A percentile compares a stretch with the other conserved stretches of the same genome.
These are phyloP conservation scores for Zeuzera pyrina DNA, from an alignment of 2,888 invertebrate species.

Conservation along the genomic window DNA sequence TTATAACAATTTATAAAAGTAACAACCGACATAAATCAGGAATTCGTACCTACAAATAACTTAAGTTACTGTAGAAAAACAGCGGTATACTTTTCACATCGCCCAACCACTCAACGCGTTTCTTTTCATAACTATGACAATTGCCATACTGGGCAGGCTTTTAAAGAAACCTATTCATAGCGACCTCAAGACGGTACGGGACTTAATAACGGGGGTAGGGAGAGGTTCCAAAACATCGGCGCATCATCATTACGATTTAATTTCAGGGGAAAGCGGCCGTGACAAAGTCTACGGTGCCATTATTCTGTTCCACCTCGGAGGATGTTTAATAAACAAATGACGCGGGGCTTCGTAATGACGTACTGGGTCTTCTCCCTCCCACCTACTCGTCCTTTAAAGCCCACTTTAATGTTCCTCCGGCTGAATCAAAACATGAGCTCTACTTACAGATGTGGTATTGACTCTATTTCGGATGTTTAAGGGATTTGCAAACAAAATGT, in stretches of 20 bases:
- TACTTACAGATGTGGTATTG: slow-evolving; percentile 29
- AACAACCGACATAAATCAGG: too few relatives aligned
- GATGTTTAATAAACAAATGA: slow-evolving; percentile 71
- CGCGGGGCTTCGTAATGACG: slow-evolving; percentile 59
- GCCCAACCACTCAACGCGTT: slow-evolving; percentile 44
- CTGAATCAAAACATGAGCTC: background rate
- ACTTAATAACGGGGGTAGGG: slow-evolving; percentile 55
- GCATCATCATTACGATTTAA: slow-evolving; percentile 70
- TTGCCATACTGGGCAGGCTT: slow-evolving; percentile 49
- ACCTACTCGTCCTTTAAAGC: slow-evolving; percentile 34
- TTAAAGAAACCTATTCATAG: slow-evolving; percentile 65
- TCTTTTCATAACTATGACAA: slow-evolving; percentile 62
- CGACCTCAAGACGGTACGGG: slow-evolving; percentile 59
- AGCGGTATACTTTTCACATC: slow-evolving; percentile 25
- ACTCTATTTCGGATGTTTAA: slow-evolving; percentile 16
- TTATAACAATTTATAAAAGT: too few relatives aligned
- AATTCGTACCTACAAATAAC: too few relatives aligned
- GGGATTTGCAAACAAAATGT: too few relatives aligned
- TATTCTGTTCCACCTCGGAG: slow-evolving; percentile 66
- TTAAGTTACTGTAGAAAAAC: too few relatives aligned
- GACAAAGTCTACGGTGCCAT: slow-evolving; percentile 64
- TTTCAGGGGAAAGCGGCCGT: slow-evolving; percentile 63
- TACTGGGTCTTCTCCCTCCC: slow-evolving; percentile 37
- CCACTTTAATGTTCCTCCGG: slow-evolving; percentile 38
- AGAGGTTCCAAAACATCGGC: slow-evolving; percentile 43